A percentile compares a stretch with the other conserved stretches of the same genome.
phyloP scores from a whole-genome alignment of 2,888 invertebrate genomes.

The Sesamia inferens region DNA sequence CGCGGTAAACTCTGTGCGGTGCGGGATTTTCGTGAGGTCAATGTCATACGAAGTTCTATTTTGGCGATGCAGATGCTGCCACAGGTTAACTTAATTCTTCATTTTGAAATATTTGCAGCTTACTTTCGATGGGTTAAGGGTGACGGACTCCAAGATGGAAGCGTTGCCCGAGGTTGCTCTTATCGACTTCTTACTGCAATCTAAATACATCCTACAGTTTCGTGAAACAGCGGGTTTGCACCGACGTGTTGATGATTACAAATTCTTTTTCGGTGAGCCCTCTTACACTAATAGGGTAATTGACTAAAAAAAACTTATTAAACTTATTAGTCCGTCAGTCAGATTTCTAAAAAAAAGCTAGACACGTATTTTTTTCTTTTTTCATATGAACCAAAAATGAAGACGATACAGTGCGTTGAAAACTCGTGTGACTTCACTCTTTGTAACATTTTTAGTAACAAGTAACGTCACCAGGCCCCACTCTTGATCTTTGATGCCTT shows the following conservation, averaged over 20 bases:
- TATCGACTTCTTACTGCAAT: slow-evolving; percentile 84
- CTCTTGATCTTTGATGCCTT: too few relatives aligned
- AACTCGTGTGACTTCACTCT: too few relatives aligned
- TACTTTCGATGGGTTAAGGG: slow-evolving; percentile 80
- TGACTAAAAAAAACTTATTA: too few relatives aligned
- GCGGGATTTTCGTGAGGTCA: not conserved
- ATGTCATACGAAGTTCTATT: not conserved
- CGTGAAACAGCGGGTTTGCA: slow-evolving; percentile 76
- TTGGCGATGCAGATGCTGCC: not conserved
- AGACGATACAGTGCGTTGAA: too few relatives aligned
- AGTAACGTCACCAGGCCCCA: too few relatives aligned
- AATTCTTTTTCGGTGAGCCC: slow-evolving; percentile 82
- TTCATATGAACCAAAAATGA: too few relatives aligned
- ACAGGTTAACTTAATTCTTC: slow-evolving; percentile 4
- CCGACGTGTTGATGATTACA: slow-evolving; percentile 83
- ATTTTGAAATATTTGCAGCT: slow-evolving; percentile 70
- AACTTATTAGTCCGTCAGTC: too few relatives aligned
- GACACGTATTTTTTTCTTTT: too few relatives aligned
- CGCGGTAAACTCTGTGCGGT: not conserved
- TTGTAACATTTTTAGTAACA: too few relatives aligned
- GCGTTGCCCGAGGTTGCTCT: slow-evolving; percentile 86
- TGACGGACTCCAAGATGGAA: slow-evolving; percentile 83
- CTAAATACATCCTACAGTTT: slow-evolving; percentile 79
- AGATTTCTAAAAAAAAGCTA: too few relatives aligned
- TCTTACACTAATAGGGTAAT: not conserved